phyloP scores from a whole-genome alignment of 2,113 vertebrate genomes.

The Cichladusa arquata region DNA sequence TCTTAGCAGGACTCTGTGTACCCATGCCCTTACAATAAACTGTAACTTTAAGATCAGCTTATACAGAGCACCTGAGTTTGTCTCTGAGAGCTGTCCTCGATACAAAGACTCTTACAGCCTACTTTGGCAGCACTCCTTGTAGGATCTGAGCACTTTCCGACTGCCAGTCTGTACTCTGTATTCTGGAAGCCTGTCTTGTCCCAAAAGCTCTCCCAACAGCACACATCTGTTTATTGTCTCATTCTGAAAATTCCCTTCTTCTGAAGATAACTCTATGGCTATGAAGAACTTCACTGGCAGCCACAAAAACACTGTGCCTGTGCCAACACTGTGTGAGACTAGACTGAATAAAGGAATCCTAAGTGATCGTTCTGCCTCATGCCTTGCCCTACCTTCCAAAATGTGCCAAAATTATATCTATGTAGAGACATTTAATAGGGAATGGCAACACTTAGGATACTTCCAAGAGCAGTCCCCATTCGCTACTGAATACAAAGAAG shows the following conservation, averaged over 20 bases:
- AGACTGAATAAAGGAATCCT: not conserved
- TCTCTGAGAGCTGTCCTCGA: too few species aligned
- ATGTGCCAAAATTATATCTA: not conserved
- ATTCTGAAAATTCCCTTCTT: not conserved
- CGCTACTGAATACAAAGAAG: not conserved
- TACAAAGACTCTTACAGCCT: too few species aligned
- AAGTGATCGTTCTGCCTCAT: not conserved
- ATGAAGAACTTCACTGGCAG: not conserved
- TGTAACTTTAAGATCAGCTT: too few species aligned
- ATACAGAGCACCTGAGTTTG: too few species aligned
- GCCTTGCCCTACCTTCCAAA: not conserved
- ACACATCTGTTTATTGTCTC: not conserved
- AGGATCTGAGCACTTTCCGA: not conserved
- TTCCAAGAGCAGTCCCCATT: not conserved
- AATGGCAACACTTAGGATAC: not conserved
- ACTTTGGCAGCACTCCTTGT: not conserved
- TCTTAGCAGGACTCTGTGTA: too few species aligned
- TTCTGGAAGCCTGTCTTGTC: not conserved
- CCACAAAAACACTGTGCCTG: not conserved
- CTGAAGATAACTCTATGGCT: not conserved
- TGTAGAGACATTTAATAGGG: not conserved
- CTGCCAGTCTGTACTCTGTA: not conserved
- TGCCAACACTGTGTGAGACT: not conserved
- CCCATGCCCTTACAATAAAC: too few species aligned
- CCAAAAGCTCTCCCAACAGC: not conserved